Evolutionary conservation across 92 coral and sea anemone species (phyloP).

Genomic region (Epizoanthus ramosus): DNA sequence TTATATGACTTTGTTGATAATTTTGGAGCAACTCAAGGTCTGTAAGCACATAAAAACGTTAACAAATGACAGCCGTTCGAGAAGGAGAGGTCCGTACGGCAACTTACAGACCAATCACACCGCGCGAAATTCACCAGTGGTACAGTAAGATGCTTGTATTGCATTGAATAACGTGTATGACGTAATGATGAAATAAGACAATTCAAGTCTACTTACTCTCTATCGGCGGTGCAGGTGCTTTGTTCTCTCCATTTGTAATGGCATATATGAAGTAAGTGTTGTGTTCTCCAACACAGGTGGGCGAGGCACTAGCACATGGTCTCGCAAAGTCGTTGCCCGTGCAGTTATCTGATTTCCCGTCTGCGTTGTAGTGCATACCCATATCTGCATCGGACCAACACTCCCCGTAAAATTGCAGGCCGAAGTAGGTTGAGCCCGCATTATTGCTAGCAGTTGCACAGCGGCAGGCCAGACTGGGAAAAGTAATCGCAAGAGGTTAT

Average conservation of each 20-base stretch:
- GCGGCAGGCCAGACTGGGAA: slow-evolving; percentile 11
- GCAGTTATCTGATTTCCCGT: slow-evolving; percentile 13
- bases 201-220: not conserved
- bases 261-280: not conserved
- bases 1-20: too few species aligned
- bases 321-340: slow-evolving; percentile 4
- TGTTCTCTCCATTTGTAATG: not conserved
- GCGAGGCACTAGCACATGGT: slow-evolving; percentile 10
- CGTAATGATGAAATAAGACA: too few species aligned
- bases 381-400: slow-evolving; percentile 54
- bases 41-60: too few species aligned
- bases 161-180: too few species aligned
- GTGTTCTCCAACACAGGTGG: slow-evolving; percentile 9
- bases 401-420: slow-evolving; percentile 54
- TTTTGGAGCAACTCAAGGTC: too few species aligned
- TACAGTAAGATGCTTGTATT: too few species aligned
- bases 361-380: not conserved
- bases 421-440: slow-evolving; percentile 38
- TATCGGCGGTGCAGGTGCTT: not conserved
- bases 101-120: too few species aligned
- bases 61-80: too few species aligned
- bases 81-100: too few species aligned
- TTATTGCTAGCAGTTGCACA: slow-evolving; percentile 39
- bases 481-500: not conserved
- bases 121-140: too few species aligned